phyloP scores from a whole-genome alignment of 2,113 vertebrate genomes.

The Candoia aspera region DNA sequence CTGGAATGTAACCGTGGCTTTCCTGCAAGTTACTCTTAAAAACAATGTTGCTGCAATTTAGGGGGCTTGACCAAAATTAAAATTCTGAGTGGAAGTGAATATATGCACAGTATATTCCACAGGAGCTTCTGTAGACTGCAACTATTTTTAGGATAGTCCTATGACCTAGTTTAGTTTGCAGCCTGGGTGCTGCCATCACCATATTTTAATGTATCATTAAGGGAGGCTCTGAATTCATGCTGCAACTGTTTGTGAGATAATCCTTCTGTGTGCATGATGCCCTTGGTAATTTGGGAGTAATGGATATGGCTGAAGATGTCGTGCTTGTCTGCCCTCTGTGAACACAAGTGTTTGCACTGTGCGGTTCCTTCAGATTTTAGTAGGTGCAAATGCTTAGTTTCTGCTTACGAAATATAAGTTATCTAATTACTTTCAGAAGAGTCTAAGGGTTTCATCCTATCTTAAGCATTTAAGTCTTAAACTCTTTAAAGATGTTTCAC shows the following conservation, averaged over 20 bases:
- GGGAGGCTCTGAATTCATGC: background rate
- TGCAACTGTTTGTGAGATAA: background rate
- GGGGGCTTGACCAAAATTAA: background rate
- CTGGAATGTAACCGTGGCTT: accelerated
- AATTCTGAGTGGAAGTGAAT: background rate
- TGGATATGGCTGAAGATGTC: background rate
- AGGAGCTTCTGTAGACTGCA: background rate
- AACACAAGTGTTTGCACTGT: background rate
- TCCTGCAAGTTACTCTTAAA: background rate
- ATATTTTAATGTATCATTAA: background rate
- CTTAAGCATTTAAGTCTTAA: background rate
- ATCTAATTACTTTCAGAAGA: background rate
- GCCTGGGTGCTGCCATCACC: background rate
- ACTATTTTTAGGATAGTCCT: background rate
- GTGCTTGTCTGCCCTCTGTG: background rate
- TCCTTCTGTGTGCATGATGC: accelerated
- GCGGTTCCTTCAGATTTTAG: background rate
- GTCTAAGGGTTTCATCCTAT: background rate
- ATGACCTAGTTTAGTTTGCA: background rate
- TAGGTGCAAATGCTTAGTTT: accelerated
- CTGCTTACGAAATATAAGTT: background rate
- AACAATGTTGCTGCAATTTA: background rate
- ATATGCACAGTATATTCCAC: accelerated
- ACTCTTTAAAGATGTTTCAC: background rate
- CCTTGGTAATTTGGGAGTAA: accelerated